Conservation (phyloP, 2,888 invertebrate genomes). For the Melieria omissa region DNA sequence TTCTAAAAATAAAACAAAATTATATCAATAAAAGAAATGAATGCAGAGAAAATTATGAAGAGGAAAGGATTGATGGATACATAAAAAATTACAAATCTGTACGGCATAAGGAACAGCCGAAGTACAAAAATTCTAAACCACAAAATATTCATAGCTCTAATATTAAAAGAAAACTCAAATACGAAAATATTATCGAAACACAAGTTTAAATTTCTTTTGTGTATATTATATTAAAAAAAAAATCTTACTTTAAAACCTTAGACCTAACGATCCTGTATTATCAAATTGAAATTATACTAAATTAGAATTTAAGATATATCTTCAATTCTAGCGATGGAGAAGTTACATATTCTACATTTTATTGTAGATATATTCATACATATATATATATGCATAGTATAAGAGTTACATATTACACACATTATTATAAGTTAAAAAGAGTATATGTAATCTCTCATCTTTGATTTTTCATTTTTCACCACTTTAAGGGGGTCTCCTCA, state of each 20-base stretch:
- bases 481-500: too few relatives aligned
- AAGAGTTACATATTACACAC: too few relatives aligned
- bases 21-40: slow-evolving; percentile 31
- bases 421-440: too few relatives aligned
- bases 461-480: too few relatives aligned
- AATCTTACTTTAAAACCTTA: background rate
- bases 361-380: too few relatives aligned
- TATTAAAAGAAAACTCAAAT: slow-evolving; percentile 20
- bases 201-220: background rate
- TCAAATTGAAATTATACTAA: background rate
- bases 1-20: background rate
- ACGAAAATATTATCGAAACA: background rate
- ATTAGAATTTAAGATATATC: slow-evolving; percentile 4
- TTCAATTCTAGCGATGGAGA: slow-evolving; percentile 1
- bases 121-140: slow-evolving; percentile 28
- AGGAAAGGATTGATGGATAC: slow-evolving; percentile 6
- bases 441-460: too few relatives aligned
- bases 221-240: background rate
- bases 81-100: slow-evolving; percentile 22
- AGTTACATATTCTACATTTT: background rate
- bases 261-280: background rate
- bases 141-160: slow-evolving; percentile 12
- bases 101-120: slow-evolving; percentile 27
- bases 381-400: too few relatives aligned
- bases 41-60: slow-evolving; percentile 28